phyloP scores from a whole-genome alignment of 2,113 vertebrate genomes.

The Hyaena hyaena region DNA sequence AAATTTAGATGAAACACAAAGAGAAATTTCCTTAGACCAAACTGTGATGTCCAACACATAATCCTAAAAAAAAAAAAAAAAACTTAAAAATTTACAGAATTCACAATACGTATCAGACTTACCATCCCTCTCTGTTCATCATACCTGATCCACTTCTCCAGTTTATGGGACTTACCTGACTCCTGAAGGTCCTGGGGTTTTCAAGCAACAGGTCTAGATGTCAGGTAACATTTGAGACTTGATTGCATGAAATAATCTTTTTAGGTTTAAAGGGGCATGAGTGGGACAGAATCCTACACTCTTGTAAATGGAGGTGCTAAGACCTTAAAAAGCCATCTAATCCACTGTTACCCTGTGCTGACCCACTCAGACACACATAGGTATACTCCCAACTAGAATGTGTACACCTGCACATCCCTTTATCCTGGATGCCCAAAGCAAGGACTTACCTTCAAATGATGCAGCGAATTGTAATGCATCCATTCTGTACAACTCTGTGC shows the following conservation, averaged over 20 bases:
- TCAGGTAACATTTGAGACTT: background rate
- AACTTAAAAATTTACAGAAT: background rate
- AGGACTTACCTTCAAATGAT: background rate
- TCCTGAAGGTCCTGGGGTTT: background rate
- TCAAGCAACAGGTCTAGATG: background rate
- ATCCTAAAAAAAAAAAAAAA: background rate
- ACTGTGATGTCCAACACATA: background rate
- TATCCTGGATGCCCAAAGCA: background rate
- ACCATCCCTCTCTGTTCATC: background rate
- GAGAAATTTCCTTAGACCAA: background rate
- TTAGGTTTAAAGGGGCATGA: background rate
- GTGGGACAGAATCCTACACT: background rate
- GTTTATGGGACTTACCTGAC: background rate
- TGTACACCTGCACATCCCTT: background rate
- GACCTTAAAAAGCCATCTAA: background rate
- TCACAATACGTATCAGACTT: background rate
- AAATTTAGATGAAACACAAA: background rate
- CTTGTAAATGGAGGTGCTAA: background rate
- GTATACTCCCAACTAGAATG: background rate
- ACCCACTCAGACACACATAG: fast-evolving
- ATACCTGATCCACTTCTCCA: background rate
- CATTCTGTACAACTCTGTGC: background rate
- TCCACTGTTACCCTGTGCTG: background rate
- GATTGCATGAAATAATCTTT: background rate
- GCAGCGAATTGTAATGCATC: background rate